Base-by-base conservation (phyloP, 35 echinoderm and acorn worm genomes). In the Lytechinus variegatus region DNA sequence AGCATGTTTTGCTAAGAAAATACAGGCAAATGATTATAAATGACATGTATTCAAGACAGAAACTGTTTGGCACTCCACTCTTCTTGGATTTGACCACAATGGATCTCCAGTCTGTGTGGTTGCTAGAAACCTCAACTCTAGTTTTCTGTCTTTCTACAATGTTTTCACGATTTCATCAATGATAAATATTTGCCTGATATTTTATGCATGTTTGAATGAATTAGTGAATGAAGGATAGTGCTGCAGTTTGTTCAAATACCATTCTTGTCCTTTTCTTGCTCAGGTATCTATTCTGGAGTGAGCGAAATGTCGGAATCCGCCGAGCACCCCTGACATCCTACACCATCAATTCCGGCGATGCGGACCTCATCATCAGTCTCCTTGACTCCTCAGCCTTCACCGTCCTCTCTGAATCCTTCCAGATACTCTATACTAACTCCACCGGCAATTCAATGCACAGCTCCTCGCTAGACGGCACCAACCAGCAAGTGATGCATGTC, bases 251-350 rank as follows among this genome's bases (percentile, higher is more conserved):
- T 44, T 44, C 33, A 44, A 58, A 58, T 79, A 24, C 66, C 24
- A 24, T n/a, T 3, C 24, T 60, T 52, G 13, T 61, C 61, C 66
- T 16, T 95, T 55, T 87, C 1, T 96, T 21, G 89, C 16, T 92
- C 33, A 99, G 98, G n/a, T 99, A 95, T 93, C 86, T 99, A 3
- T 99, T 96, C 86, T 99, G 98, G 98, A 95, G 96, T 91, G 91
- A 96, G 66, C 0, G 55, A 57, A 93, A 56, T 16, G 53, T 88
- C 27, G 98, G 98, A 6, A 96, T 99, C 94, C 96, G 94, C 33
- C 96, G 98, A 27, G 33, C 97, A 9, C 52, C 88, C 21, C 88
- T 90, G 28, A 90, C 27, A 4, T 52, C 29, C 13, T 90, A 29
- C 28, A 44, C 28, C 44, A 27, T 86, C 52, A 71, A 91, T 92